These are phyloP conservation scores for Sympetrum striolatum DNA, from an alignment of 2,888 invertebrate species.

Conservation along the genomic window DNA sequence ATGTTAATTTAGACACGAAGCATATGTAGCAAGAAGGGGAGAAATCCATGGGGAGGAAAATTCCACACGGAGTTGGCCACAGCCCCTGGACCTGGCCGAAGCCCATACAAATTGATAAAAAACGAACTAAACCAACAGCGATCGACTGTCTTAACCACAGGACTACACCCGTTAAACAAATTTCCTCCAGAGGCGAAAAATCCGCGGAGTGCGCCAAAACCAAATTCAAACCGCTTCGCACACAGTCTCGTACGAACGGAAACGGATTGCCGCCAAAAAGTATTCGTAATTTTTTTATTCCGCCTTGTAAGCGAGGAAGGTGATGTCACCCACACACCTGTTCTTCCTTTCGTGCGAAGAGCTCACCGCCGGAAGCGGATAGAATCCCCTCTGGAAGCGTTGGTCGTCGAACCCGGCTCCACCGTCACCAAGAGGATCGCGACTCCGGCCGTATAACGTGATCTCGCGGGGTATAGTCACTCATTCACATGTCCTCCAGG, in stretches of 20 bases:
- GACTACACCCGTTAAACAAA: neutral
- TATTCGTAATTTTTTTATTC: neutral
- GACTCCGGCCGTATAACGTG: neutral
- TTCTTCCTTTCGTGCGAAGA: neutral
- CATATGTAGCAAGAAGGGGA: neutral
- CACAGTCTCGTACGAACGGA: neutral
- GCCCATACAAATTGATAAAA: neutral
- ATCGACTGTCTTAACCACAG: neutral
- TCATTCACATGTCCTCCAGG: neutral
- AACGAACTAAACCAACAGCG: neutral
- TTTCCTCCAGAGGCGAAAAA: neutral
- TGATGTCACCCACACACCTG: neutral
- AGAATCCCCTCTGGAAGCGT: neutral
- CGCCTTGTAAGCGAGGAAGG: neutral
- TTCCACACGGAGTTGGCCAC: neutral
- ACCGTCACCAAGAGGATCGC: neutral
- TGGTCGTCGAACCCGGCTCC: neutral
- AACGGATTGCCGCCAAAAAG: neutral
- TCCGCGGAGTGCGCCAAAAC: neutral
- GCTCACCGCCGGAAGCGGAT: neutral
- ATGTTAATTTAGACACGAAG: too few relatives aligned
- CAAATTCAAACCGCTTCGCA: neutral
- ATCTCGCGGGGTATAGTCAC: neutral
- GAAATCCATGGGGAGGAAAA: neutral
- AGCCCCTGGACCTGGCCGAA: neutral